phyloP scores from a whole-genome alignment of 2,888 invertebrate genomes.

The Agriopis aurantiaria region DNA sequence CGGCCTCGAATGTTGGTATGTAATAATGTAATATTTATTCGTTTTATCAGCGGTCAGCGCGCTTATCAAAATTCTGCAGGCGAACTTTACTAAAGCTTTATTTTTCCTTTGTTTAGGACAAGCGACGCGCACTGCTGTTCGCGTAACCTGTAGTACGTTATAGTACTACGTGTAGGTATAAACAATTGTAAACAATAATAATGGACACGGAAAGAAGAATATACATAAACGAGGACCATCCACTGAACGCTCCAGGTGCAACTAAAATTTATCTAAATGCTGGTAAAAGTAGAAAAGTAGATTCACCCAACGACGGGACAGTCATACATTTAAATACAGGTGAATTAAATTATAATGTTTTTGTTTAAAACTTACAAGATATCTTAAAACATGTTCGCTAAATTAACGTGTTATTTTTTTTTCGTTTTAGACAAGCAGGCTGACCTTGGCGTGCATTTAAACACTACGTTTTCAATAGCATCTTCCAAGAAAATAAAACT shows the following conservation, averaged over 20 bases:
- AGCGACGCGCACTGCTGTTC: conserved; percentile 70
- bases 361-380: background rate
- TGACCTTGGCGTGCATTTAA: conserved; percentile 80
- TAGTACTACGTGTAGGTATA: conserved; percentile 53
- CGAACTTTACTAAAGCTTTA: conserved; percentile 73
- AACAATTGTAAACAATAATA: conserved; percentile 50
- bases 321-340: conserved; percentile 81
- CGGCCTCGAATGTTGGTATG: conserved; percentile 53
- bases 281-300: conserved; percentile 72
- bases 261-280: conserved; percentile 81
- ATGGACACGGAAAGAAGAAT: conserved; percentile 80
- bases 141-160: conserved; percentile 58
- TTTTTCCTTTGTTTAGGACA: conserved; percentile 81
- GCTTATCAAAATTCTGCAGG: conserved; percentile 68
- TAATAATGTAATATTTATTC: conserved; percentile 55
- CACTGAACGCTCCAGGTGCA: conserved; percentile 76
- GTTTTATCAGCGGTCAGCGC: conserved; percentile 61
- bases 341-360: conserved; percentile 54
- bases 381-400: background rate
- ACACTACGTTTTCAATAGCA: conserved; percentile 80
- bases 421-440: conserved; percentile 73
- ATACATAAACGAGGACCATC: conserved; percentile 75
- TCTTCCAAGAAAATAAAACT: conserved; percentile 83
- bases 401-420: conserved; percentile 50
- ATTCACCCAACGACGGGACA: conserved; percentile 70